Percentiles rank a stretch among this genome's conserved stretches.
Evolutionary conservation across 2,888 invertebrate species (phyloP).

Genomic region (Clitarchus hookeri): DNA sequence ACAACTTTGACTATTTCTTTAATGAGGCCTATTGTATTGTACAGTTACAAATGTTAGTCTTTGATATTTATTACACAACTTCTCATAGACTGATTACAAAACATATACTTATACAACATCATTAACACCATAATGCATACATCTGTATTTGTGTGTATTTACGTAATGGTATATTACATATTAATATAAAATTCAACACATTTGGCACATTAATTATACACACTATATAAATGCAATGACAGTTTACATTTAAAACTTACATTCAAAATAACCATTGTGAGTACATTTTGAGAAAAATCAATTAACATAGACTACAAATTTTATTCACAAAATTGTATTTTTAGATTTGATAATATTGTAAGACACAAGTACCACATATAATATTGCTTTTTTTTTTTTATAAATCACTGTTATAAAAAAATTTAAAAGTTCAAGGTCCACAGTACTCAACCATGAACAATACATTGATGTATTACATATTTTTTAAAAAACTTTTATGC

Average conservation of each 20-base stretch:
- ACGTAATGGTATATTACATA: background rate
- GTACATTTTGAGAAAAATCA: background rate
- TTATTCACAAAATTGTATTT: background rate
- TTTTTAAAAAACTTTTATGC: too few species aligned
- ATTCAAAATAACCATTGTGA: background rate
- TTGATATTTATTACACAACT: background rate
- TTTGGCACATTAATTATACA: background rate
- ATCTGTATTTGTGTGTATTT: background rate
- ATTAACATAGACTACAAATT: background rate
- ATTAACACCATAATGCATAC: constrained; percentile 2
- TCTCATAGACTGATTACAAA: background rate
- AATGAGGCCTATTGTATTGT: constrained; percentile 14
- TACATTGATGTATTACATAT: too few species aligned
- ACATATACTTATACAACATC: background rate
- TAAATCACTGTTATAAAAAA: background rate
- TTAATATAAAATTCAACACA: background rate
- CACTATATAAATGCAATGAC: background rate
- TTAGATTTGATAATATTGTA: background rate
- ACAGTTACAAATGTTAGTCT: constrained; percentile 1
- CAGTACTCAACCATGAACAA: too few species aligned
- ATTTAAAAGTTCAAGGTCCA: background rate
- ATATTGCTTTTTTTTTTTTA: background rate
- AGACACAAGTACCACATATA: background rate
- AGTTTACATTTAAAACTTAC: constrained; percentile 1
- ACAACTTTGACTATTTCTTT: background rate